Evolutionary conservation across 2,888 invertebrate genomes (phyloP), one percentile per base, ranked within the genome.

Genomic region (Caenorhabditis afra): DNA sequence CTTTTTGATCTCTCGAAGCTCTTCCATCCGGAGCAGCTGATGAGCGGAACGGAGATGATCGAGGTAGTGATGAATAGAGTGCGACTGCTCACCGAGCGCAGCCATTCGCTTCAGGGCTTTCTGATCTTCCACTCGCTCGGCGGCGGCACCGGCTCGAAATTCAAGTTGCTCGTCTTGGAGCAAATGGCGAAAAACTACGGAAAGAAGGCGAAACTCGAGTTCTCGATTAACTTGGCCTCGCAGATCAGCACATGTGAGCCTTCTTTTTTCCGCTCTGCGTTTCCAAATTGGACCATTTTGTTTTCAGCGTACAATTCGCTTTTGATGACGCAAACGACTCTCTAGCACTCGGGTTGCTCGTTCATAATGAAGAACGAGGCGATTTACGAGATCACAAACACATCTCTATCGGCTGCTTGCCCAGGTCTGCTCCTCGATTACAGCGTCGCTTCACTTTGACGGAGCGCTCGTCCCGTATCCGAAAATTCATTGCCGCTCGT

Each of bases 21-120:
- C 90, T 97, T 97, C 94, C 97, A 97, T 92, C 97, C 97, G 81
- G 97, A 97, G 92, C 97, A 97, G 92, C 93, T 96, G 91, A 96
- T 96, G 92, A 96, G 96, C 88, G 96, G 94, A 64, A 92, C 92
- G 83, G 94, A 95, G 88, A 93, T 95, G 81, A 93, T 95, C 57
- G 93, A 93, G 55, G 93, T 86, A 2, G 83, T 84, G 53, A 86
- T 95, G 85, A 94, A 95, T 67, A 78, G 88, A 16, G 81, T 87
- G n/a, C 68, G 85, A 44, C 73, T 84, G 64, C 53, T 94, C 85
- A 93, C 94, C 0, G 95, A 95, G 90, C 94, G 94, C 90, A 95
- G 95, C 89, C 94, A 94, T 41, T 94, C 94, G 5, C 91, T 92
- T 5, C 92, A 92, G 85, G 95, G 95, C 35, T 95, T 95, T 91